A percentile compares a stretch with the other conserved stretches of the same genome.
phyloP scores from a whole-genome alignment of 2,113 vertebrate genomes.

The Dryoscopus gambensis region DNA sequence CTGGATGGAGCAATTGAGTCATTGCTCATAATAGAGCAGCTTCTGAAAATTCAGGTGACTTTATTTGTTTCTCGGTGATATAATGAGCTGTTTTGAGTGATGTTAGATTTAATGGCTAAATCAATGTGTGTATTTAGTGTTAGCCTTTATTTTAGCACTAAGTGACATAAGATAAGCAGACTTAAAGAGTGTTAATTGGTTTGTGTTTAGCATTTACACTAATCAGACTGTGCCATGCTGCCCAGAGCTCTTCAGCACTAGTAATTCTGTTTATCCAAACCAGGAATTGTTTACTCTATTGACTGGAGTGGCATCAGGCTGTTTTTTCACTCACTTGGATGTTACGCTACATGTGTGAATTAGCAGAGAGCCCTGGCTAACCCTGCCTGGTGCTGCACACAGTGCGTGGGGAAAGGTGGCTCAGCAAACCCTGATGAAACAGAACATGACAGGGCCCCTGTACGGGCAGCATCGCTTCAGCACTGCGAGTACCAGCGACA shows the following conservation, averaged over 20 bases:
- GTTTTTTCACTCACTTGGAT: conserved; percentile 27
- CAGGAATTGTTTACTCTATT: conserved; percentile 67
- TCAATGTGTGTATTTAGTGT: conserved; percentile 77
- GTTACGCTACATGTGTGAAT: conserved; percentile 1
- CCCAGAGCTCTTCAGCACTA: conserved; percentile 65
- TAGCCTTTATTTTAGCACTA: conserved; percentile 73
- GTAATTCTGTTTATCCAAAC: conserved; percentile 73
- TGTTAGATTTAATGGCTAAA: conserved; percentile 74
- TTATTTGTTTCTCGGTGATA: conserved; percentile 55
- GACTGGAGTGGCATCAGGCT: conserved; percentile 50
- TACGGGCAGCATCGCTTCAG: background rate
- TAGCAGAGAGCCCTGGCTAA: background rate
- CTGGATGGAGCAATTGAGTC: background rate
- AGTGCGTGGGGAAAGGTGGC: background rate
- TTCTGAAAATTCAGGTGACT: conserved; percentile 59
- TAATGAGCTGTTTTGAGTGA: conserved; percentile 74
- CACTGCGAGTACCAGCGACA: no score
- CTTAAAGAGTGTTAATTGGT: conserved; percentile 78
- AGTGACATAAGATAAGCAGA: conserved; percentile 79
- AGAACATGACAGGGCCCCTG: background rate
- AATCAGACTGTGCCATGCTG: conserved; percentile 70
- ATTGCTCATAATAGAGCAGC: background rate
- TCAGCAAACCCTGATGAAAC: background rate
- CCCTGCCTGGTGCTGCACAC: background rate
- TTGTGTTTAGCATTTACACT: conserved; percentile 78